Evolutionary conservation across 2,113 vertebrate genomes (phyloP), one percentile per base, ranked within the genome.

Genomic region (Cisticola juncidis): DNA sequence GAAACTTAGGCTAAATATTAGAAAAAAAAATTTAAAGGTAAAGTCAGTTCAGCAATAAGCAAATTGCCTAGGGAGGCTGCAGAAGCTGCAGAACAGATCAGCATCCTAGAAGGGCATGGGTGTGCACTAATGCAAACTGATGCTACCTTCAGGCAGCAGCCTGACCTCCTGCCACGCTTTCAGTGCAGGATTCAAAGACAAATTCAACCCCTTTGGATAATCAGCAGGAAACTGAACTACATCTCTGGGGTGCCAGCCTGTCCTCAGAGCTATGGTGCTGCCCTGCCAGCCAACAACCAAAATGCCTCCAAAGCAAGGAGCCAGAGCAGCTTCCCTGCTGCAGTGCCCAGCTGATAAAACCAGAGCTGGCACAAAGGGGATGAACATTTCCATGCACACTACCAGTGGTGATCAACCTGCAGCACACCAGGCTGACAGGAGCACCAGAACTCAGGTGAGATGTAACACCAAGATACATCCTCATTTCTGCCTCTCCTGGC

Each of bases 381-480:
- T 11, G 40, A 57, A 26, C 24, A 36, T n/a, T 65, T 22, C 38
- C 25, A 28, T 28, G 61, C 28, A 38, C 45, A 40, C 11, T 22
- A 5, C 5, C 44, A 35, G 18, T 2, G 36, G 31, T 16, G 45
- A 51, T 9, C 36, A 35, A 23, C 54, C 5, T 44, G 77, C 77
- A 89, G 72, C 72, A 89, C 50, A 9, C 5, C 11, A 53, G 45
- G 54, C 48, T 68, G 62, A 16, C 45, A 80, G 68, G 1, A 92
- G 36, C 57, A 42, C 1, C 1, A 35, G 25, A 56, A 60, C 44
- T 76, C 76, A 68, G 38, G n/a, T 16, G 16, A 29, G 57, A 33
- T 2, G 1, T 3, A 48, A 66, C 3, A 1, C 5, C 1, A 4
- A 74, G 56, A 47, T 7, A 31, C 0, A 2, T 2, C 1, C 2